Evolutionary conservation across 2,888 invertebrate genomes (phyloP).

Genomic region (Lepidonotus clava): DNA sequence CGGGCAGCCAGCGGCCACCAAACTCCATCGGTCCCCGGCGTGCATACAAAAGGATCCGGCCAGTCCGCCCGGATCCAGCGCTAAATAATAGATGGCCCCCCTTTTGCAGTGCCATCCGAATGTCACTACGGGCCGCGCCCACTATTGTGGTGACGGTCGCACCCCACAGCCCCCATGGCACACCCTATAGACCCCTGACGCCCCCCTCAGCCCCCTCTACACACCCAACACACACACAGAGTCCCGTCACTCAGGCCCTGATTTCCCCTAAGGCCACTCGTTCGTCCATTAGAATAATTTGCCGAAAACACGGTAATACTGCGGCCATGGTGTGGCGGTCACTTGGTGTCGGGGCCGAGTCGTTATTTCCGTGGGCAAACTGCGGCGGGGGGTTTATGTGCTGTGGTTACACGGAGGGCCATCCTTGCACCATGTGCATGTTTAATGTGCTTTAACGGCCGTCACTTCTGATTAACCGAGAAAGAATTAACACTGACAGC

Average conservation of each 20-base stretch:
- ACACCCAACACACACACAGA: neutral
- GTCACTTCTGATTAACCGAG: too few relatives aligned
- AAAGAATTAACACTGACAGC: too few relatives aligned
- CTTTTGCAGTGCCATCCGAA: neutral
- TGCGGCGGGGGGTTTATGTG: too few relatives aligned
- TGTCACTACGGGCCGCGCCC: neutral
- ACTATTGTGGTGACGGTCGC: neutral
- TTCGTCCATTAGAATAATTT: conserved; percentile 38
- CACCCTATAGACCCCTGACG: neutral
- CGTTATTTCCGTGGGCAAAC: too few relatives aligned
- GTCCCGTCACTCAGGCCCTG: neutral
- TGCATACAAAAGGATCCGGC: conserved; percentile 29
- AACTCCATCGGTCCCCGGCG: neutral
- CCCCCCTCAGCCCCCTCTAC: neutral
- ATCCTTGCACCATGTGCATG: too few relatives aligned
- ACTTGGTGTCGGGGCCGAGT: too few relatives aligned
- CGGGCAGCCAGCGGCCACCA: neutral
- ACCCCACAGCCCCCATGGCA: neutral
- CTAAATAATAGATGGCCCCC: conserved; percentile 14
- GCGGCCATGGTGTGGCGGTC: too few relatives aligned
- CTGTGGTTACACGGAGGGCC: too few relatives aligned
- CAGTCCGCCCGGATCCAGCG: neutral
- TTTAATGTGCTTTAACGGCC: too few relatives aligned
- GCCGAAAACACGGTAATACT: conserved; percentile 29
- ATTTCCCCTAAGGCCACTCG: conserved; percentile 33